Conservation (phyloP, 2,888 invertebrate genomes). For the Chymomyza caudatula region DNA sequence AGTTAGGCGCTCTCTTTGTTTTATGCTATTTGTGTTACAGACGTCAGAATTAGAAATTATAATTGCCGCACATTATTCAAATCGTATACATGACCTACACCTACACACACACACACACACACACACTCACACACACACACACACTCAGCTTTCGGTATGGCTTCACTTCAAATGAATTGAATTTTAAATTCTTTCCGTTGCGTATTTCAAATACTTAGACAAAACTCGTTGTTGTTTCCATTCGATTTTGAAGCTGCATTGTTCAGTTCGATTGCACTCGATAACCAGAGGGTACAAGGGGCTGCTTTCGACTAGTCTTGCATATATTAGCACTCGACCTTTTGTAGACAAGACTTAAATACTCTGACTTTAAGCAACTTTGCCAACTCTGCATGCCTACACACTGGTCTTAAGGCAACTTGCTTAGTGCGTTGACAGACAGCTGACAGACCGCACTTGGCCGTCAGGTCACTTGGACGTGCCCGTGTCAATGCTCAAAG, state of each 20-base stretch:
- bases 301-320: conserved; percentile 22
- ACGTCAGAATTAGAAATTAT: conserved; percentile 71
- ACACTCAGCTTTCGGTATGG: conserved; percentile 21
- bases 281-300: conserved; percentile 28
- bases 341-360: conserved; percentile 13
- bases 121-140: conserved; percentile 9
- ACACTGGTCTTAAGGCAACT: not conserved
- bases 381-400: no score
- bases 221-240: not conserved
- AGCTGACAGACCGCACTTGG: conserved; percentile 29
- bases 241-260: conserved; percentile 35
- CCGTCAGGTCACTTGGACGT: conserved; percentile 1
- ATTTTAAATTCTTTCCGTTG: conserved; percentile 48
- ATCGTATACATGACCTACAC: conserved; percentile 64
- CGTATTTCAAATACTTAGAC: not conserved
- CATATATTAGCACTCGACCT: conserved; percentile 57
- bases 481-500: conserved; percentile 39
- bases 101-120: conserved; percentile 21
- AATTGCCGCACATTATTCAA: conserved; percentile 69
- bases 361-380: conserved; percentile 12
- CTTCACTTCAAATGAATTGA: conserved; percentile 53
- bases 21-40: conserved; percentile 38
- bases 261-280: conserved; percentile 49
- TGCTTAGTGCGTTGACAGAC: conserved; percentile 22
- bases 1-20: conserved; percentile 8